Evolutionary conservation across 37 sponge, comb jelly and placozoan species (phyloP).

Genomic region (Bolinopsis microptera): DNA sequence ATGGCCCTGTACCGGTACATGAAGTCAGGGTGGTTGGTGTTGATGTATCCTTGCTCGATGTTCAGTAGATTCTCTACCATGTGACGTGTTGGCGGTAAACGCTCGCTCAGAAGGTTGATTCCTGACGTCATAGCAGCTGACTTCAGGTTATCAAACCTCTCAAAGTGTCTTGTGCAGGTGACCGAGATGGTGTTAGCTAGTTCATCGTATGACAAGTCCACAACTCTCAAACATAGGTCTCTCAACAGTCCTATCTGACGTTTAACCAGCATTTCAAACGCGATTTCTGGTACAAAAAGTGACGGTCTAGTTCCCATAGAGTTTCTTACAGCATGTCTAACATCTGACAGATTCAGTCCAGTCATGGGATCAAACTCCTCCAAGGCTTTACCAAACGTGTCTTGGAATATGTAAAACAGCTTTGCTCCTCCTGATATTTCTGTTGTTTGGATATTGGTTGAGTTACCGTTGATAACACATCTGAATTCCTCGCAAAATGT

Average conservation of each 20-base stretch:
- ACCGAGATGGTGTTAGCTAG: slow-evolving; percentile 82
- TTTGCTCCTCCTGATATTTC: slow-evolving; percentile 93
- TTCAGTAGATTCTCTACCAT: slow-evolving; percentile 96
- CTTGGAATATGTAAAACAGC: slow-evolving; percentile 94
- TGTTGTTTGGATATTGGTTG: slow-evolving; percentile 81
- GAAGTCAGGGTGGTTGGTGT: slow-evolving; percentile 99
- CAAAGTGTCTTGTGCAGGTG: slow-evolving; percentile 12
- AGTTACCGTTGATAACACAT: slow-evolving; percentile 57
- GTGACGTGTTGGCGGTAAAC: slow-evolving; percentile 81
- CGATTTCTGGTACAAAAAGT: slow-evolving; percentile 96
- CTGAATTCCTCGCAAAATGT: slow-evolving; percentile 74
- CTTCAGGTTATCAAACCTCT: slow-evolving; percentile 86
- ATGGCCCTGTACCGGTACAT: slow-evolving; percentile 66
- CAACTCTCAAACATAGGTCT: slow-evolving; percentile 90
- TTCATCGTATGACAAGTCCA: slow-evolving; percentile 95
- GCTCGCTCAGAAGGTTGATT: slow-evolving; percentile 74
- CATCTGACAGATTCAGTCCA: slow-evolving; percentile 79
- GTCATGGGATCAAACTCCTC: slow-evolving; percentile 78
- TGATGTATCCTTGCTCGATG: slow-evolving; percentile 97
- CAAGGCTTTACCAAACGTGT: slow-evolving; percentile 78
- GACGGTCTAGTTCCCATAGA: slow-evolving; percentile 91
- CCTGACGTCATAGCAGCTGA: slow-evolving; percentile 80
- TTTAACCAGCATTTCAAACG: slow-evolving; percentile 97
- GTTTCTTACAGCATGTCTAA: slow-evolving; percentile 88
- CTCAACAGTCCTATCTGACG: slow-evolving; percentile 86